phyloP scores from a whole-genome alignment of 1,140 invertebrate genomes.

The Teleopsis dalmanni region DNA sequence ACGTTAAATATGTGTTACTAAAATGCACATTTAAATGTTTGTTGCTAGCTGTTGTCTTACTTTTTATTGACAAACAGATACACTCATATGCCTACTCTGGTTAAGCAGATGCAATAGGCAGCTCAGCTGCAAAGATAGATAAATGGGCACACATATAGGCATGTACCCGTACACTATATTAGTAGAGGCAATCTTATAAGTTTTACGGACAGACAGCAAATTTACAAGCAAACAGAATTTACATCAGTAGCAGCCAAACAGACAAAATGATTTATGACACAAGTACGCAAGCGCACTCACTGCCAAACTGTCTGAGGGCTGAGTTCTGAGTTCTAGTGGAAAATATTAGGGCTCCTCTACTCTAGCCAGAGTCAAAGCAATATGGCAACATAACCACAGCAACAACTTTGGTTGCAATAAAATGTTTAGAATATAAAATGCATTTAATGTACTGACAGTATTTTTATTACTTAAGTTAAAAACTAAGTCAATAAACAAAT shows the following conservation, averaged over 20 bases:
- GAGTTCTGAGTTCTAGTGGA: too few relatives aligned
- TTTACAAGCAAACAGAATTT: constrained; percentile 1
- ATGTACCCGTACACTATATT: neutral
- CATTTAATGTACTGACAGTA: too few relatives aligned
- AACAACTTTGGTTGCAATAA: too few relatives aligned
- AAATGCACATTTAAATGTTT: constrained; percentile 43
- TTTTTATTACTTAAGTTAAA: too few relatives aligned
- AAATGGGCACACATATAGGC: neutral
- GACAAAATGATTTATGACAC: constrained; percentile 42
- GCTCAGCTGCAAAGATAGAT: too few relatives aligned
- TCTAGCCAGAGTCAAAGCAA: too few relatives aligned
- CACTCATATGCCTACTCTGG: neutral
- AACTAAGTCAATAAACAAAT: too few relatives aligned
- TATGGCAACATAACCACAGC: too few relatives aligned
- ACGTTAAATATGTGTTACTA: constrained; percentile 42
- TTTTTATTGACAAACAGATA: neutral
- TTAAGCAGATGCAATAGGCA: too few relatives aligned
- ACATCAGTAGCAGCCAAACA: constrained; percentile 9
- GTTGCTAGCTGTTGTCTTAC: neutral
- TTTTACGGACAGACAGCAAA: neutral
- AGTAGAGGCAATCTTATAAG: neutral
- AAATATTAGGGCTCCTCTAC: too few relatives aligned
- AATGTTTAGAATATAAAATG: too few relatives aligned
- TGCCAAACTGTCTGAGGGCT: constrained; percentile 7
- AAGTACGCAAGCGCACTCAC: constrained; percentile 34